A percentile compares a stretch with the other conserved stretches of the same genome.
These are phyloP conservation scores for Megaceryle maxima DNA, from an alignment of 2,113 vertebrate genomes.

Conservation along the genomic window DNA sequence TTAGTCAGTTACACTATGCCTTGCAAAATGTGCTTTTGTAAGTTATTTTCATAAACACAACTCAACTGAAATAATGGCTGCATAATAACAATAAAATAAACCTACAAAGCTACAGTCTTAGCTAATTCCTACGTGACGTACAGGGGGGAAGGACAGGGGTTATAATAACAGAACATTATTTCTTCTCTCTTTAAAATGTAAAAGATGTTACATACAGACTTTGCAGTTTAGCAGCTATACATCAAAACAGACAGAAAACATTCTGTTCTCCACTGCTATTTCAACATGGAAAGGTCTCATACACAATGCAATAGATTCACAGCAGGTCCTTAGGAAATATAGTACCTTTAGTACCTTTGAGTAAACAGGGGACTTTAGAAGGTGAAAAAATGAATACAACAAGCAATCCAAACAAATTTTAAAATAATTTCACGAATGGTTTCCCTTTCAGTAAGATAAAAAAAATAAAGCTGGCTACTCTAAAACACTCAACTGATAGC, in stretches of 20 bases:
- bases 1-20: not conserved
- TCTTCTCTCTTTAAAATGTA: not conserved
- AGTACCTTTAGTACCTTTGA: not conserved
- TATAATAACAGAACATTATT: not conserved
- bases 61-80: not conserved
- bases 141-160: not conserved
- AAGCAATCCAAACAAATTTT: slow-evolving; percentile 68
- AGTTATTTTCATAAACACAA: not conserved
- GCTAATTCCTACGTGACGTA: not conserved
- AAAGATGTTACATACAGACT: not conserved
- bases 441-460: slow-evolving; percentile 66
- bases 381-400: slow-evolving; percentile 39
- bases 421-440: slow-evolving; percentile 71
- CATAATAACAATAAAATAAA: not conserved
- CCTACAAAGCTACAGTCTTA: not conserved
- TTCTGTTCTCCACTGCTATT: not conserved
- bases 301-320: slow-evolving; percentile 38
- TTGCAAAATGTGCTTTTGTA: not conserved
- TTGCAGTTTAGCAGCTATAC: not conserved
- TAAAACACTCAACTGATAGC: slow-evolving; percentile 68
- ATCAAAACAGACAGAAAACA: slow-evolving; percentile 3
- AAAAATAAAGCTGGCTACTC: slow-evolving; percentile 52
- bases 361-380: slow-evolving; percentile 38
- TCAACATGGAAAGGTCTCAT: slow-evolving; percentile 40
- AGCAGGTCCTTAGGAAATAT: slow-evolving; percentile 46